Evolutionary conservation across 2,113 vertebrate species (phyloP), one percentile per base, ranked within the genome.

Genomic region (Brevimyrus niger): DNA sequence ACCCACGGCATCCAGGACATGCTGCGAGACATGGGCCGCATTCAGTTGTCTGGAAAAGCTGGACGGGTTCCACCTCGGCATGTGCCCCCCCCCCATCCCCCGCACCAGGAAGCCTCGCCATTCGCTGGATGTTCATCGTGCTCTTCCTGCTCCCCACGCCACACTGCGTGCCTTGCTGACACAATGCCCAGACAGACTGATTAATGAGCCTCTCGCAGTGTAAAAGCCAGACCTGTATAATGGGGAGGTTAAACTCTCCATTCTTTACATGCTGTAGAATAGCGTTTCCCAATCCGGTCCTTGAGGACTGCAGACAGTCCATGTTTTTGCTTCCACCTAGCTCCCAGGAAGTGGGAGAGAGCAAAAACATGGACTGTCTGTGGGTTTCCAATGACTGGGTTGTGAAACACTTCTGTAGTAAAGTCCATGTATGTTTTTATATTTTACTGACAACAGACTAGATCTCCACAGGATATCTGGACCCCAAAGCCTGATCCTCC

Each of bases 161-260:
- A 31, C 42, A 88, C 31, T 46, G 91, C 92, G 23, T 91, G 91
- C 89, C 90, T 31, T 44, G 87, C 87, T 92, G 35, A 80, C 35
- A 80, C 35, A 35, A 80, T 42, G 91, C 89, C 90, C 91, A 92
- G 90, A 88, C 92, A 88, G 89, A 50, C 90, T 93, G 93, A 93
- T 95, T 93, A 92, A 95, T 55, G 86, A 51, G 82, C n/a, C 19
- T 27, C 38, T 48, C 87, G 13, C 55, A 51, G 46, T 11, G 87
- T 46, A 65, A 87, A 87, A 58, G 19, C 44, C 44, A 84, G 82
- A 47, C 87, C 38, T 35, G 27, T 15, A 53, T 47, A 53, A 21
- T 21, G n/a, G 50, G 53, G 46, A 86, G 15, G 46, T 27, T 69
- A 80, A 35, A 80, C 27, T 87, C 11, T 53, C 50, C 47, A 19